Base-by-base conservation (phyloP, 2,113 vertebrate genomes). In the Perca schrenkii region DNA sequence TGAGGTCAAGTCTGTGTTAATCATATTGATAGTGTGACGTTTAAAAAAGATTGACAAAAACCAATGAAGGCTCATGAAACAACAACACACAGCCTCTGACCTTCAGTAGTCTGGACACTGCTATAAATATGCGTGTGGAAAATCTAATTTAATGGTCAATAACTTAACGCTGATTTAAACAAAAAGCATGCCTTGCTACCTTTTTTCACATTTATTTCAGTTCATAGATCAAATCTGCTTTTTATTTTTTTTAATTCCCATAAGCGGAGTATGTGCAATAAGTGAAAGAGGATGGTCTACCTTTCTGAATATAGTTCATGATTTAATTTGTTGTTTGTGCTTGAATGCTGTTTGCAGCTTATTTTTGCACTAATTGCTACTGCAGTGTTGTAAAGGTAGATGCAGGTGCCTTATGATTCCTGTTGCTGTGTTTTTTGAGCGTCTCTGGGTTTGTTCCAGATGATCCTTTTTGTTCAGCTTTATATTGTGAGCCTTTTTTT, bases 371-470 rank as follows among this genome's bases (percentile, higher is more conserved):
- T 78, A 22, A 64, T 76, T 52, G 12, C 49, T 62, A 3, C 31
- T 68, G 64, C 81, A 64, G 22, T 67, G 46, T 82, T 69, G 43
- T 76, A 34, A 50, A 82, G 43, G 67, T 68, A 43, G 81, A 76
- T 53, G 17, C 61, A 77, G 57, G 86, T 87, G 90, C 88, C 89
- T 93, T 86, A 83, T 49, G 80, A 84, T 89, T 75, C 49, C 49
- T 49, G 43, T 77, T 31, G 12, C 54, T 78, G 65, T 36, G 64
- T 74, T 62, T 62, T 66, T 21, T 54, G 52, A 81, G 49, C 21
- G 1, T 74, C 6, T 56, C 58, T 80, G 47, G 14, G 28, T 57
- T 71, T 57, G 19, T 60, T 77, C 34, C 22, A 22, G 43, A 28
- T 56, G 7, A 28, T 74, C 8, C 6, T 40, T 25, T 74, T 47